A percentile compares a stretch with the other conserved stretches of the same genome.
phyloP scores from a whole-genome alignment of 2,113 vertebrate genomes.

The Mormoops blainvillei region DNA sequence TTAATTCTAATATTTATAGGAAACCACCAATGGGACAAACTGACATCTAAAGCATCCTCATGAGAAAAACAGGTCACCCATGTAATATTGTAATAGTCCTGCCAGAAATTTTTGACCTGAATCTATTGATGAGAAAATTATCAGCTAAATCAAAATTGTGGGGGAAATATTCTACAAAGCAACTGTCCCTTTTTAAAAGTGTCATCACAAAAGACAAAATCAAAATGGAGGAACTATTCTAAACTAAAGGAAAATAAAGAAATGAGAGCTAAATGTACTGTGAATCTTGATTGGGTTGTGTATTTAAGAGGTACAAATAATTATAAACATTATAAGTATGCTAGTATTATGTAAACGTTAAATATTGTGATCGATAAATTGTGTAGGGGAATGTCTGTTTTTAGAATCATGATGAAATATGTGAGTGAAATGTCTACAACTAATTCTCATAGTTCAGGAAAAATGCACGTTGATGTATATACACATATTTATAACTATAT shows the following conservation, averaged over 20 bases:
- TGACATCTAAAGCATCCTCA: not conserved
- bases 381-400: not conserved
- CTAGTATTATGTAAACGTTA: not conserved
- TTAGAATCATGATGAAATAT: slow-evolving; percentile 4
- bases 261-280: not conserved
- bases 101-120: not conserved
- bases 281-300: not conserved
- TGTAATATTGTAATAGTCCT: not conserved
- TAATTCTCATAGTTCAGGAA: not conserved
- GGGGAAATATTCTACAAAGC: not conserved
- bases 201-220: not conserved
- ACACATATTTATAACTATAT: not conserved
- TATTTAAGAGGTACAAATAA: not conserved
- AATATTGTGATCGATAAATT: not conserved
- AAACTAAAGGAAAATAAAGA: not conserved
- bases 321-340: not conserved
- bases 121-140: not conserved
- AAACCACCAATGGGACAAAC: not conserved
- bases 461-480: not conserved
- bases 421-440: not conserved
- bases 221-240: not conserved
- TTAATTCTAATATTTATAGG: not conserved
- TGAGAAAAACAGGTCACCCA: not conserved
- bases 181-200: not conserved
- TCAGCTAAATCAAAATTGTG: not conserved